Base-by-base conservation (phyloP, 2,797 vertebrate species). In the Poeciliopsis presidionis region DNA sequence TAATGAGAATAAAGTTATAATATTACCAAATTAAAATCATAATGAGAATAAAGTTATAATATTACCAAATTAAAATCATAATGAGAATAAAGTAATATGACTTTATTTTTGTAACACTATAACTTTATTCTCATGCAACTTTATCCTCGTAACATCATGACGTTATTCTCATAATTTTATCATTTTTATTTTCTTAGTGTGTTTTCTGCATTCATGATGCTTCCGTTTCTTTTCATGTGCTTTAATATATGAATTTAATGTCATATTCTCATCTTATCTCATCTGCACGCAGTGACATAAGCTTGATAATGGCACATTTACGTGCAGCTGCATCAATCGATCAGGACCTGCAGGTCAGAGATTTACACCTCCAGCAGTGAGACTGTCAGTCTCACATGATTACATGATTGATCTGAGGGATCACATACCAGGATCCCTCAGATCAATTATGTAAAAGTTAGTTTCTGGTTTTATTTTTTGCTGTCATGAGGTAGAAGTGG, bases 321-420 rank as follows among this genome's bases (percentile, higher is more conserved):
- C 71, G 77, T 76, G 73, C 67, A 47, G 70, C 69, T 28, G 79
- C 79, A 61, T 55, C 28, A 78, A 90, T 89, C 86, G 25, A 88
- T 82, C 4, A 0, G 51, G 78, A 65, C 76, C 85, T 81, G 75
- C 72, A 81, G 81, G 77, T 81, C 63, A 18, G 61, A 90, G 86
- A 81, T 75, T 74, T 78, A 78, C 81, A 84, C 77, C 55, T 81
- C 81, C 46, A 83, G 0, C n/a, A 45, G 45, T 43, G 14, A 63
- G 74, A 14, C 65, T 76, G 39, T 18, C 41, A 74, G 61, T 47
- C 51, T 77, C 12, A 73, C 65, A 69, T 84, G 65, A 16, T 81
- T 30, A 30, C 30, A 30, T 30, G 30, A 30, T 30, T 30, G 30
- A 30, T 30, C 30, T 30, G 30, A 30, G 30, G 30, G 30, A 30